Conservation (phyloP, 1,140 invertebrate species). For the Scaptomyza montana region DNA sequence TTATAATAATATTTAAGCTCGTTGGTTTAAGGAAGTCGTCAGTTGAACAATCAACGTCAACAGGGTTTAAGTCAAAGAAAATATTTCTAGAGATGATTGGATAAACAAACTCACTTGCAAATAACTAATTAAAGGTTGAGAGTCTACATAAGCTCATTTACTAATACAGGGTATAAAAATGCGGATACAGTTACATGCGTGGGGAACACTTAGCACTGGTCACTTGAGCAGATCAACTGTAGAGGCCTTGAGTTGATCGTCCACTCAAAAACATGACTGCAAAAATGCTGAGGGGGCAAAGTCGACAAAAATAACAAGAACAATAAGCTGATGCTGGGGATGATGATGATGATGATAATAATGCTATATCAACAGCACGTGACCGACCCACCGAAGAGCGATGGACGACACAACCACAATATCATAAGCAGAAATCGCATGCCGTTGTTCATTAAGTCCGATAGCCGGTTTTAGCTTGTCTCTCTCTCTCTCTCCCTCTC, state of each 20-base stretch:
- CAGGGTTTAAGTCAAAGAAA: no score
- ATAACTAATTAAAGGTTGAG: no score
- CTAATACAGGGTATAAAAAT: slow-evolving; percentile 12
- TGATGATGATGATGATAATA: slow-evolving; percentile 24
- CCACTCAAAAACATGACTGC: slow-evolving; percentile 3
- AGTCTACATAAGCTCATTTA: neutral
- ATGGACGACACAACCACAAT: neutral
- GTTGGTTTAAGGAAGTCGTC: no score
- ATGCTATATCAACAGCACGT: slow-evolving; percentile 26
- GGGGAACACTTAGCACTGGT: slow-evolving; percentile 1
- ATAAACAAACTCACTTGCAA: no score
- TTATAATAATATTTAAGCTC: no score
- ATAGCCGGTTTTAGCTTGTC: slow-evolving; percentile 54
- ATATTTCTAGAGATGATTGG: no score
- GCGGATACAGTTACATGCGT: slow-evolving; percentile 45
- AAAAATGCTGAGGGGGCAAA: neutral
- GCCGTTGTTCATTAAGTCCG: slow-evolving; percentile 50
- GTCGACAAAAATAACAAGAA: neutral
- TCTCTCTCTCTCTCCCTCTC: neutral
- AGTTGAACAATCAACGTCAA: no score
- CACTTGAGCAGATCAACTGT: slow-evolving; percentile 27
- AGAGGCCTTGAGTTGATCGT: slow-evolving; percentile 32
- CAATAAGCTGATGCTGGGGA: neutral
- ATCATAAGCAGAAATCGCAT: slow-evolving; percentile 7
- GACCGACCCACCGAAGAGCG: slow-evolving; percentile 19